phyloP scores from a whole-genome alignment of 1,140 invertebrate genomes.

The Drosophila obscura region DNA sequence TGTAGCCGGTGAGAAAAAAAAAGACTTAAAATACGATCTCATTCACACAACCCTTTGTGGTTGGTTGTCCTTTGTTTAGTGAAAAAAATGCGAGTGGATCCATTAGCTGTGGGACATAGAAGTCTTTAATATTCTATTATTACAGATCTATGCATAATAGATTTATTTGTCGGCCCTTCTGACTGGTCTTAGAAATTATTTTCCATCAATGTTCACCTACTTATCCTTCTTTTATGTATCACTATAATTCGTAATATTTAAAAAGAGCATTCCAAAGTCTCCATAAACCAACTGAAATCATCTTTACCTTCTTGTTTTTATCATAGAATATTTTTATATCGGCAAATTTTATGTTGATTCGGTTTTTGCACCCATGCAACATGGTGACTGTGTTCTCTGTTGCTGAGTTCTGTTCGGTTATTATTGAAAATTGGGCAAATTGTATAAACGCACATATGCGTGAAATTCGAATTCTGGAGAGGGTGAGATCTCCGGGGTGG shows the following conservation, averaged over 20 bases:
- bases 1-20: slow-evolving; percentile 55
- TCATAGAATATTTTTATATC: slow-evolving; percentile 53
- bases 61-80: neutral
- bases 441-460: slow-evolving; percentile 83
- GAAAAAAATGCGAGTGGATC: neutral
- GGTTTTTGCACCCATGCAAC: slow-evolving; percentile 48
- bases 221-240: no score
- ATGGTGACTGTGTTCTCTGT: slow-evolving; percentile 11
- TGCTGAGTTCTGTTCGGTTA: slow-evolving; percentile 58
- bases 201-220: no score
- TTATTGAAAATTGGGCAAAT: slow-evolving; percentile 83
- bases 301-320: slow-evolving; percentile 17
- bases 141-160: neutral
- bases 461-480: slow-evolving; percentile 75
- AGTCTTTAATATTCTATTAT: no score
- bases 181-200: no score
- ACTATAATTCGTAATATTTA: no score
- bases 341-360: slow-evolving; percentile 68
- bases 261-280: slow-evolving; percentile 22
- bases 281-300: neutral
- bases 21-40: slow-evolving; percentile 41
- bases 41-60: slow-evolving; percentile 34
- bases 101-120: neutral
- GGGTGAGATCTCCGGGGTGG: slow-evolving; percentile 22
- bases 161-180: no score